phyloP scores from a whole-genome alignment of 2,888 invertebrate species.

The Dione juno region DNA sequence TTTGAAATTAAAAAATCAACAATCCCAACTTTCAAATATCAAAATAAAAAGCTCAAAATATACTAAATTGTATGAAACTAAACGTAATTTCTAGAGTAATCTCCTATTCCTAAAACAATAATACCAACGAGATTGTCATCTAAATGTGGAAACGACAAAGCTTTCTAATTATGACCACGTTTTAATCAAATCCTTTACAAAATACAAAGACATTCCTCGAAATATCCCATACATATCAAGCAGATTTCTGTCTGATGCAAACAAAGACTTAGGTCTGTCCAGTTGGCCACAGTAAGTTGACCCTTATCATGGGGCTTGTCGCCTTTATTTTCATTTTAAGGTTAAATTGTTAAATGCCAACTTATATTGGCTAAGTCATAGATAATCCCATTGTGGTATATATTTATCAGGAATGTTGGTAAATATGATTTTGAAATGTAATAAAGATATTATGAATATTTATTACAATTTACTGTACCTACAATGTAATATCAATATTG shows the following conservation, averaged over 20 bases:
- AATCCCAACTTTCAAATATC: neutral
- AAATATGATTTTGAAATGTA: neutral
- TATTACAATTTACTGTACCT: no score
- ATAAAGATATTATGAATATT: neutral
- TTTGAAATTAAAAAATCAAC: neutral
- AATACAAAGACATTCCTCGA: slow-evolving; percentile 23
- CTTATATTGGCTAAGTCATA: neutral
- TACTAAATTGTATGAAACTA: neutral
- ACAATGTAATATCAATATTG: no score
- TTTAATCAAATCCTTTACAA: slow-evolving; percentile 30
- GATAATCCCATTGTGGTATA: neutral
- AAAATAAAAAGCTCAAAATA: neutral
- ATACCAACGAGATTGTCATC: slow-evolving; percentile 4
- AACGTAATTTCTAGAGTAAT: neutral
- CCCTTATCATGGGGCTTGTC: neutral
- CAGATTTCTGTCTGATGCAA: slow-evolving; percentile 14
- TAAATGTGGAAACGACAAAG: slow-evolving; percentile 17
- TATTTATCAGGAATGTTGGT: slow-evolving; percentile 2
- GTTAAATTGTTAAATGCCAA: neutral
- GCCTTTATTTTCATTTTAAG: neutral
- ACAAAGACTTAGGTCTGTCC: slow-evolving; percentile 13
- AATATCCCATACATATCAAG: slow-evolving; percentile 18
- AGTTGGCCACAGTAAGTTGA: slow-evolving; percentile 1
- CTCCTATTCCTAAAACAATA: slow-evolving; percentile 5
- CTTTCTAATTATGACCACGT: slow-evolving; percentile 23